Conservation (phyloP, 1,140 invertebrate genomes). For the Drosophila burlai region DNA sequence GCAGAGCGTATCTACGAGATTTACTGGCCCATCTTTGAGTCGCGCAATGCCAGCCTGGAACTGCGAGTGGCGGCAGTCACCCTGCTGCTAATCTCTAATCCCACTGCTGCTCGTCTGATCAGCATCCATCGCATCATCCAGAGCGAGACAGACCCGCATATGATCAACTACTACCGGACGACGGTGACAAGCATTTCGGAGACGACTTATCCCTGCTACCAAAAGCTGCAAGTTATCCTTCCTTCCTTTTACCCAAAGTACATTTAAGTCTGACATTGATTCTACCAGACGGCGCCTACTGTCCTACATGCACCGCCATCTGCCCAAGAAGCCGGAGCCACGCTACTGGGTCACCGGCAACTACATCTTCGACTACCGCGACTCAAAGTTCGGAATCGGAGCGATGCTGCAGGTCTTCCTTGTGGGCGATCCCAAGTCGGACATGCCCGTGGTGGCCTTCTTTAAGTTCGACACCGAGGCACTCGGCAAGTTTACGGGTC, state of each 20-base stretch:
- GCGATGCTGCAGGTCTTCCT: conserved; percentile 87
- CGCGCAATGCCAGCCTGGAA: conserved; percentile 88
- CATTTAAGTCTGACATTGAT: neutral
- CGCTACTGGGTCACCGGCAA: conserved; percentile 88
- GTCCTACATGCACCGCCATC: conserved; percentile 87
- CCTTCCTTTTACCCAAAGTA: neutral
- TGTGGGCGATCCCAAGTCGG: conserved; percentile 87
- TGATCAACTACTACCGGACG: conserved; percentile 90
- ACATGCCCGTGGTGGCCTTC: conserved; percentile 87
- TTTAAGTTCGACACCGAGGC: conserved; percentile 88
- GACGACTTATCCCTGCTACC: conserved; percentile 88
- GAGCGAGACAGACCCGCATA: conserved; percentile 87
- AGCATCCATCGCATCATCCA: conserved; percentile 90
- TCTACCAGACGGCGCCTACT: conserved; percentile 86
- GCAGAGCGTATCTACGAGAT: conserved; percentile 87
- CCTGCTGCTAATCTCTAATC: conserved; percentile 87
- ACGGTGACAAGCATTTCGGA: conserved; percentile 89
- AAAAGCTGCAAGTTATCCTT: conserved; percentile 86
- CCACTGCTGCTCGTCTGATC: conserved; percentile 88
- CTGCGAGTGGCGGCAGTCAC: conserved; percentile 89
- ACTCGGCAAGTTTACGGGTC: conserved; percentile 86
- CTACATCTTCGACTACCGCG: conserved; percentile 88
- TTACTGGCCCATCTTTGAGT: conserved; percentile 90
- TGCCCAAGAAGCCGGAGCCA: conserved; percentile 85
- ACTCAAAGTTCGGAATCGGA: conserved; percentile 87